Evolutionary conservation across 2,797 vertebrate species (phyloP).

Genomic region (Etheostoma perlongum): DNA sequence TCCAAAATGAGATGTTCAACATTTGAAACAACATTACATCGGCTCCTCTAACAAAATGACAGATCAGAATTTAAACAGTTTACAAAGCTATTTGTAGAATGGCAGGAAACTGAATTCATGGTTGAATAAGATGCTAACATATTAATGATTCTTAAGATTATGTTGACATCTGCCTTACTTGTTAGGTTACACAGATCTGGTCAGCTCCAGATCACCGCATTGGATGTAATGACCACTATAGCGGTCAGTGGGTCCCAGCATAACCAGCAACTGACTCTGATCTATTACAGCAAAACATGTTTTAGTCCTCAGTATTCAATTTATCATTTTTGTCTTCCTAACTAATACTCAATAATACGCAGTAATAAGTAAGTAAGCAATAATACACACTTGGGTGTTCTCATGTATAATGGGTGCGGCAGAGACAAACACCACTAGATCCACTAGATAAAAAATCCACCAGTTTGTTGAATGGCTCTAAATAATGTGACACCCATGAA

Average conservation of each 20-base stretch:
- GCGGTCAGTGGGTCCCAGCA: background rate
- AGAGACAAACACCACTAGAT: background rate
- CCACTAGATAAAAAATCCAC: background rate
- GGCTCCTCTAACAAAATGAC: conserved; percentile 40
- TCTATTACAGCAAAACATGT: no score
- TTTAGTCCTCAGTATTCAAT: conserved; percentile 10
- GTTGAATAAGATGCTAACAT: conserved; percentile 26
- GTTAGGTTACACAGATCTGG: background rate
- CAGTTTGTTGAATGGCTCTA: background rate
- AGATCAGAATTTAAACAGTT: conserved; percentile 43
- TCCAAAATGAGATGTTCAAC: conserved; percentile 51
- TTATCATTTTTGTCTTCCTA: background rate
- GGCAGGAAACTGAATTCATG: conserved; percentile 17
- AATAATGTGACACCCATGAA: conserved; percentile 5
- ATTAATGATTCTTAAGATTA: conserved; percentile 7
- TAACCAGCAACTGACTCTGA: background rate
- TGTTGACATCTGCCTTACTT: background rate
- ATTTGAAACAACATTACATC: conserved; percentile 59
- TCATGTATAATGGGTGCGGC: background rate
- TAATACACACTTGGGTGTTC: background rate
- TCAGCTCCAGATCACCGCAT: background rate
- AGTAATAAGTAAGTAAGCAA: background rate
- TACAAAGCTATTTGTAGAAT: conserved; percentile 37
- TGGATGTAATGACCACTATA: background rate
- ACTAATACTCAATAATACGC: background rate